Evolutionary conservation across 2,113 vertebrate genomes (phyloP).

Genomic region (Python bivittatus): DNA sequence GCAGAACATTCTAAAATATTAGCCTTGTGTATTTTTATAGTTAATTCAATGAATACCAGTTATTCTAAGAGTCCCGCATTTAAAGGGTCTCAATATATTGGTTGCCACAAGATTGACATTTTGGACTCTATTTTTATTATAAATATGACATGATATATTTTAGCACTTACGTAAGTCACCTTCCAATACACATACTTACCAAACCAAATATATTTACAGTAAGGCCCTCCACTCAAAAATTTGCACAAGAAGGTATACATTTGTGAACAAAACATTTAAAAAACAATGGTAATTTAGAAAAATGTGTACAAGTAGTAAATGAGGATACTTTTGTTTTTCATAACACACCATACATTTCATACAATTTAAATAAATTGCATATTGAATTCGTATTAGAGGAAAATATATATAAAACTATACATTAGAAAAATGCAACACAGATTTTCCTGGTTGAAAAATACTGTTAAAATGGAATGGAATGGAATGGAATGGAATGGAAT

Average conservation of each 20-base stretch:
- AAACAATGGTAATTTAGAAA: background rate
- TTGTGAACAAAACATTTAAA: background rate
- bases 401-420: too few species aligned
- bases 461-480: background rate
- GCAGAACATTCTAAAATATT: constrained; percentile 54
- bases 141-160: constrained; percentile 56
- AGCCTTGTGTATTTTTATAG: constrained; percentile 59
- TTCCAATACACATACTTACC: constrained; percentile 36
- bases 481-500: background rate
- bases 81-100: constrained; percentile 43
- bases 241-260: background rate
- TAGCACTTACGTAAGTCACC: constrained; percentile 40
- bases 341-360: background rate
- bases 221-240: background rate
- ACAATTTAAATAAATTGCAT: background rate
- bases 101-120: constrained; percentile 50
- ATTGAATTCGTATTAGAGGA: background rate
- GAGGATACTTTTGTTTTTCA: background rate
- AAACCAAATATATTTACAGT: constrained; percentile 54
- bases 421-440: background rate
- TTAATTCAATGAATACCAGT: constrained; percentile 52
- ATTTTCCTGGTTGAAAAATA: background rate
- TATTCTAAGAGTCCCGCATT: constrained; percentile 48
- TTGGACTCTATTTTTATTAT: constrained; percentile 56
- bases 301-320: background rate